Conservation (phyloP, 1,140 invertebrate genomes). For the Atta texana region DNA sequence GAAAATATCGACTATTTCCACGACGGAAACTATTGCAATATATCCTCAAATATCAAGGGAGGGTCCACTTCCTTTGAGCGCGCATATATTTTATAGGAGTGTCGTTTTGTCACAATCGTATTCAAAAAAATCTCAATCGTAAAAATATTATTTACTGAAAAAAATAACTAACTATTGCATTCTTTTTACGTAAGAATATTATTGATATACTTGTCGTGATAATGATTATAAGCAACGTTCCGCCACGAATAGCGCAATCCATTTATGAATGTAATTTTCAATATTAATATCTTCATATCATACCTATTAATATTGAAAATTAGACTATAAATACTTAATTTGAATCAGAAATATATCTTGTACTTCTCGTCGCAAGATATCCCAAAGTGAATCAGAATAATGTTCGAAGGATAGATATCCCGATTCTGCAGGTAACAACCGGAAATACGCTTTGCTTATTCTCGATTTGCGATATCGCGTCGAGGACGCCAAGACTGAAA, state of each 20-base stretch:
- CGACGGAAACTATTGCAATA: slow-evolving; percentile 65
- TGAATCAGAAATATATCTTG: slow-evolving; percentile 2
- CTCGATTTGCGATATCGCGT: slow-evolving; percentile 62
- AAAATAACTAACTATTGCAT: neutral
- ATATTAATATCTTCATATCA: neutral
- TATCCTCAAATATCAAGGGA: slow-evolving; percentile 54
- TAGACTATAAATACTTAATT: neutral
- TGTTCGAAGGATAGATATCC: slow-evolving; percentile 4
- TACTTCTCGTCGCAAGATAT: neutral
- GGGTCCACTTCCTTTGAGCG: slow-evolving; percentile 26
- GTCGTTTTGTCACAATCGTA: slow-evolving; percentile 22
- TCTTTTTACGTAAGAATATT: neutral
- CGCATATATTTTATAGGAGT: slow-evolving; percentile 31
- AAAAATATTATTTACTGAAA: neutral
- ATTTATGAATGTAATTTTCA: neutral
- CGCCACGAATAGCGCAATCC: neutral
- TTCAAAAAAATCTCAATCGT: slow-evolving; percentile 13
- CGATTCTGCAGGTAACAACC: slow-evolving; percentile 23
- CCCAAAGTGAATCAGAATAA: slow-evolving; percentile 63
- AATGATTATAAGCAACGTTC: neutral
- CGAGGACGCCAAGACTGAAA: slow-evolving; percentile 66
- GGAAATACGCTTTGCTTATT: slow-evolving; percentile 69
- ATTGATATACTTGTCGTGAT: neutral
- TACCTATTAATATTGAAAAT: neutral
- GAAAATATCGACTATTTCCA: slow-evolving; percentile 71